Evolutionary conservation across 2,888 invertebrate genomes (phyloP), one percentile per base, ranked within the genome.

Genomic region (Seira sanloemensis): DNA sequence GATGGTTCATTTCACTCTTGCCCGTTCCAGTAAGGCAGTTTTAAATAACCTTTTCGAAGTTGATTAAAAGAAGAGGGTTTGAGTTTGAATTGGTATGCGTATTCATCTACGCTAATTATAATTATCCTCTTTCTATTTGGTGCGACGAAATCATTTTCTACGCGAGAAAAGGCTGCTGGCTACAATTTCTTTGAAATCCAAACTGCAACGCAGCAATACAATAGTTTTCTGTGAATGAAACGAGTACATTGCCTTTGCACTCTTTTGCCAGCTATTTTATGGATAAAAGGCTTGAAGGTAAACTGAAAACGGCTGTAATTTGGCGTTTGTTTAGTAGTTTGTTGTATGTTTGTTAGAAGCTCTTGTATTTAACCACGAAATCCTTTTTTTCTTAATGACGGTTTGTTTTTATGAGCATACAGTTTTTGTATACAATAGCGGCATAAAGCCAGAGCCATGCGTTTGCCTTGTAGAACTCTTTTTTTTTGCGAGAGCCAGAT

Each of bases 151-250:
- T n/a, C n/a, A n/a, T 37, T 37, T 37, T 37, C 37, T 37, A 12
- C 12, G 37, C 37, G 12, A 37, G 50, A 71, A 54, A 37, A 24
- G 50, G 71, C 71, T 71, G 46, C 71, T 71, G 71, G 71, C 71
- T 50, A 71, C 12, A 16, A n/a, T 24, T 23, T 25, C 2, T 19
- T 23, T 21, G 26, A n/a, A n/a, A n/a, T 24, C 24, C 7, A 68
- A 25, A 46, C n/a, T 71, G 50, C 71, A 71, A 4, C n/a, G n/a
- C 19, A 27, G n/a, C 27, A 71, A 50, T 23, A 50, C 37, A 37
- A 37, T 37, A 37, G 12, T 4, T 21, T 71, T 71, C 24, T 71
- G n/a, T n/a, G 37, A 54, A 71, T 71, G 71, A 54, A 71, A 71
- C 46, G 71, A 50, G 71, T 54, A 71, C 71, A 23, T 71, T 71